Percentiles rank a stretch among this genome's conserved stretches.
phyloP scores from a whole-genome alignment of 2,113 vertebrate species.

The Menidia beryllina region DNA sequence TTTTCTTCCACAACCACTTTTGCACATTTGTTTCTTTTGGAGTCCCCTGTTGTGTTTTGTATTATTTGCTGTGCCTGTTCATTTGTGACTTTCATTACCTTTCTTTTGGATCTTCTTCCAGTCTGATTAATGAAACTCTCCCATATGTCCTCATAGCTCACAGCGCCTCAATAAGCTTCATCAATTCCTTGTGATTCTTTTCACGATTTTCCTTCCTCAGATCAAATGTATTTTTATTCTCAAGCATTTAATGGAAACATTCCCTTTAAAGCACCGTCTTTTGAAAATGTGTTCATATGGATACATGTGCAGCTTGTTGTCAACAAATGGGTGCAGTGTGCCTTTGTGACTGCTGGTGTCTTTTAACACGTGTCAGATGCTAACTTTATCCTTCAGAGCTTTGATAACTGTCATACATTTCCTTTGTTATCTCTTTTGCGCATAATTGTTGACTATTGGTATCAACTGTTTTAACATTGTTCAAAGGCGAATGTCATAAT shows the following conservation, averaged over 20 bases:
- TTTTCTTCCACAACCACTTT: constrained; percentile 15
- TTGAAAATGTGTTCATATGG: constrained; percentile 7
- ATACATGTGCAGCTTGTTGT: constrained; percentile 3
- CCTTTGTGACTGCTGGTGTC: constrained; percentile 58
- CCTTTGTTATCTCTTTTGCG: constrained; percentile 23
- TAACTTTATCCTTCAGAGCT: constrained; percentile 27
- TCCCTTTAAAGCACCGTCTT: constrained; percentile 37
- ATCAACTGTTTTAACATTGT: constrained; percentile 29
- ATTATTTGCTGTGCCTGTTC: constrained; percentile 40
- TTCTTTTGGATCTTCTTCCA: constrained; percentile 15
- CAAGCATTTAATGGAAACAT: constrained; percentile 25
- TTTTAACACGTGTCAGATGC: constrained; percentile 35
- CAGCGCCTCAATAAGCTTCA: not conserved
- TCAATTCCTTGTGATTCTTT: not conserved
- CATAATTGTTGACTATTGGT: constrained; percentile 15
- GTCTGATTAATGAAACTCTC: constrained; percentile 6
- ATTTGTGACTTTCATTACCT: constrained; percentile 15
- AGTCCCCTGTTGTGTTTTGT: constrained; percentile 3
- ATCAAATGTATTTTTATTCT: not conserved
- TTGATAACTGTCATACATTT: constrained; percentile 25
- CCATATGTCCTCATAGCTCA: not conserved
- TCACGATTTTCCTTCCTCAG: not conserved
- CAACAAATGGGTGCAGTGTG: constrained; percentile 40
- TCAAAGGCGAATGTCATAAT: constrained; percentile 42
- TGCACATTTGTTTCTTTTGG: not conserved